Conservation (phyloP, 2,113 vertebrate genomes). For the Columbina picui region DNA sequence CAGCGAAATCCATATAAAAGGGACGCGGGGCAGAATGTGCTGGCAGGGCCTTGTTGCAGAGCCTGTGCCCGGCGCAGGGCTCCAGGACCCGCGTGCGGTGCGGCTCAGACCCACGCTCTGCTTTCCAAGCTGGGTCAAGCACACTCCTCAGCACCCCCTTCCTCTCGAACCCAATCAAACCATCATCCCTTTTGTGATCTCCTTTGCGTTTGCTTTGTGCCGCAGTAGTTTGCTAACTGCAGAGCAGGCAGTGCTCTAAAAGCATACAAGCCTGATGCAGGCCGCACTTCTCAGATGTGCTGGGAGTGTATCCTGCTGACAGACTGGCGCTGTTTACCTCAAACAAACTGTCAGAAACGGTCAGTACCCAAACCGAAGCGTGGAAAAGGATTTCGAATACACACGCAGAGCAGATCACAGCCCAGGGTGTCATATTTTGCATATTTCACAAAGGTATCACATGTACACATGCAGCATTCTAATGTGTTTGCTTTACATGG, state of each 20-base stretch:
- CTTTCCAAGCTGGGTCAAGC: constrained; percentile 37
- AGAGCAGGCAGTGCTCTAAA: constrained; percentile 24
- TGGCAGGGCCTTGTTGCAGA: constrained; percentile 49
- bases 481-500: neutral
- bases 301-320: constrained; percentile 30
- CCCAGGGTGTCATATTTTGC: neutral
- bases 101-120: constrained; percentile 26
- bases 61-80: constrained; percentile 38
- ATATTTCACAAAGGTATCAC: constrained; percentile 44
- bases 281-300: constrained; percentile 35
- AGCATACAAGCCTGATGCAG: constrained; percentile 21
- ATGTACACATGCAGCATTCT: accelerated
- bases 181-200: constrained; percentile 17
- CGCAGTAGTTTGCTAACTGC: constrained; percentile 15
- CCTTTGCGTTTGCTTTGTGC: constrained; percentile 42
- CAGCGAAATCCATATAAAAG: constrained; percentile 41
- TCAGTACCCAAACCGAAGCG: neutral
- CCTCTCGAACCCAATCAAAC: constrained; percentile 37
- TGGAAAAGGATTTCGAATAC: constrained; percentile 31
- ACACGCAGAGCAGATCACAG: neutral
- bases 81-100: constrained; percentile 39
- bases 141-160: constrained; percentile 58
- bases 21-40: constrained; percentile 19
- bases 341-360: constrained; percentile 47
- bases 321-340: constrained; percentile 47